These are phyloP conservation scores for Lasioglossum albipes DNA, from an alignment of 1,140 invertebrate species.

Conservation along the genomic window DNA sequence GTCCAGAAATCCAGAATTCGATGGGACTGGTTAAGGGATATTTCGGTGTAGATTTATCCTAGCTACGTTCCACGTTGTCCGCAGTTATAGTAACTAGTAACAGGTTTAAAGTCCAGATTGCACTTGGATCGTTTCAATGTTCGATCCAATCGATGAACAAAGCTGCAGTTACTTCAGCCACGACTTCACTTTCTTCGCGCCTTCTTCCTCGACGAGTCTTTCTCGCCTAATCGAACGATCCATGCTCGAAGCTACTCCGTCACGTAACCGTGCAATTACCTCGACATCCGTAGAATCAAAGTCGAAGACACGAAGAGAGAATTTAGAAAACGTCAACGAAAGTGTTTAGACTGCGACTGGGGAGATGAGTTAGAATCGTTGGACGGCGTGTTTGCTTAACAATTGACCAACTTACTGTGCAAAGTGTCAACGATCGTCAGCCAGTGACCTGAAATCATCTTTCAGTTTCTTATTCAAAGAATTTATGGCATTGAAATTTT, in stretches of 20 bases:
- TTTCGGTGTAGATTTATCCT: no score
- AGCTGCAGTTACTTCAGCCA: background rate
- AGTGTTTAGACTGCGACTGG: background rate
- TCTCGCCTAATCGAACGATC: background rate
- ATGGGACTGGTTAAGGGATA: no score
- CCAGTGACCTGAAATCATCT: no score
- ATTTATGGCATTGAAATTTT: background rate
- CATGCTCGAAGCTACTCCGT: background rate
- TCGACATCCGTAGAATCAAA: background rate
- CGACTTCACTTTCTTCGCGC: slow-evolving; percentile 19
- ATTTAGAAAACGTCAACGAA: background rate
- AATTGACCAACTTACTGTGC: slow-evolving; percentile 50
- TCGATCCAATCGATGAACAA: no score
- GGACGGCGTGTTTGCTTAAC: background rate
- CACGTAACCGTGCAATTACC: slow-evolving; percentile 1
- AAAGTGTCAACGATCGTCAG: slow-evolving; percentile 43
- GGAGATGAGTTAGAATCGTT: background rate
- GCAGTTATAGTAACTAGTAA: no score
- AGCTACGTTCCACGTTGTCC: no score
- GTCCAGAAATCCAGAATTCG: no score
- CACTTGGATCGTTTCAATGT: no score
- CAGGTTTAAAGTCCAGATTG: no score
- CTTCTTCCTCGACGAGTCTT: background rate
- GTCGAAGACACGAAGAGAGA: background rate
- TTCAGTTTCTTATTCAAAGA: slow-evolving; percentile 14